phyloP scores from a whole-genome alignment of 2,888 invertebrate species.

The Yponomeuta malinellus region DNA sequence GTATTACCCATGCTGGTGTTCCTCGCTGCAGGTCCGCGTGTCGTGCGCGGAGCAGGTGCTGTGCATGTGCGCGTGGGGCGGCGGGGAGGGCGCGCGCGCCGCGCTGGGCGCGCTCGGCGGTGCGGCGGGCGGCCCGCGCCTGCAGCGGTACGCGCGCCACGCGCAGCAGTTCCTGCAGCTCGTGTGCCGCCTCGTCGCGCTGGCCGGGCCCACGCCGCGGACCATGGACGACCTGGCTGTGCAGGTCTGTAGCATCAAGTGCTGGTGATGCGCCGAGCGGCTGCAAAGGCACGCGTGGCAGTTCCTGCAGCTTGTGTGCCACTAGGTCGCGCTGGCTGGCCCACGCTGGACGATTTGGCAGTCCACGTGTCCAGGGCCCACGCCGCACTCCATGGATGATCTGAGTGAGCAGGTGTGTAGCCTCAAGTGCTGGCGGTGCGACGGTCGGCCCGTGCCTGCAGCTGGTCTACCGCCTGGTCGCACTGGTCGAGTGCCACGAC shows the following conservation, averaged over 20 bases:
- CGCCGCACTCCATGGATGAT: too few relatives aligned
- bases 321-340: too few relatives aligned
- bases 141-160: constrained; percentile 79
- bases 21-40: constrained; percentile 76
- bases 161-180: constrained; percentile 87
- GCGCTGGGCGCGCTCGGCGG: constrained; percentile 53
- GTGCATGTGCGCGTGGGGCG: constrained; percentile 88
- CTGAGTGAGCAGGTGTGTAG: too few relatives aligned
- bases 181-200: constrained; percentile 80
- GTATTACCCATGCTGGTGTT: not conserved
- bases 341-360: too few relatives aligned
- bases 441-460: constrained; percentile 34
- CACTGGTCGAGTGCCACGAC: constrained; percentile 80
- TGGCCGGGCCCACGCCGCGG: constrained; percentile 81
- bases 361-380: too few relatives aligned
- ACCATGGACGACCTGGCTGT: constrained; percentile 76
- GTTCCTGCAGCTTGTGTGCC: too few relatives aligned
- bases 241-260: constrained; percentile 36
- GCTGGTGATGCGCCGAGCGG: constrained; percentile 74
- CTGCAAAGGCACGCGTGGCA: constrained; percentile 29
- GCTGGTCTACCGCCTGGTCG: constrained; percentile 80
- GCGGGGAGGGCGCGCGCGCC: constrained; percentile 64
- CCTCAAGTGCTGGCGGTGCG: not conserved
- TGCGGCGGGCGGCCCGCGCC: constrained; percentile 41
- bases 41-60: constrained; percentile 90